Conservation (phyloP, 2,888 invertebrate species). For the Meloe dianella region DNA sequence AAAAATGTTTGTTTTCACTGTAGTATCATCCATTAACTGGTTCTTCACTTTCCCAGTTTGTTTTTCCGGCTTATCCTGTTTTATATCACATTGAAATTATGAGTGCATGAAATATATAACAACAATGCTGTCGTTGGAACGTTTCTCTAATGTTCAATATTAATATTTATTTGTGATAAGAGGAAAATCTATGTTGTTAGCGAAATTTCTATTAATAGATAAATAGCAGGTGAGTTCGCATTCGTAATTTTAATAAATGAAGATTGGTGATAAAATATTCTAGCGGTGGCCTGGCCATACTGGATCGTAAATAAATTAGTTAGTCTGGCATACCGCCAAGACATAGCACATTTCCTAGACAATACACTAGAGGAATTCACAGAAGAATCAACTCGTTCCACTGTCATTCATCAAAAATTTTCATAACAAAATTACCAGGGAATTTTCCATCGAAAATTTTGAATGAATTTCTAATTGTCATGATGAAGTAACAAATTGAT, state of each 20-base stretch:
- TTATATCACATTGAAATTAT: background rate
- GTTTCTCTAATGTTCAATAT: too few species aligned
- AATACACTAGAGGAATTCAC: slow-evolving; percentile 39
- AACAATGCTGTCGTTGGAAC: background rate
- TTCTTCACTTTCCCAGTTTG: slow-evolving; percentile 8
- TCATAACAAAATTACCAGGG: background rate
- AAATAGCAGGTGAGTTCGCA: slow-evolving; percentile 21
- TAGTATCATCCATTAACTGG: slow-evolving; percentile 11
- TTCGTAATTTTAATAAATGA: slow-evolving; percentile 46
- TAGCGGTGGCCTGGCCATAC: slow-evolving; percentile 38
- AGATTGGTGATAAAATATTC: slow-evolving; percentile 44
- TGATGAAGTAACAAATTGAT: background rate
- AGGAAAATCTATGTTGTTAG: slow-evolving; percentile 5
- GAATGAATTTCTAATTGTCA: background rate
- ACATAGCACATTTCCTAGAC: slow-evolving; percentile 47
- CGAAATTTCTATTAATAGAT: slow-evolving; percentile 23
- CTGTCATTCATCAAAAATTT: slow-evolving; percentile 1
- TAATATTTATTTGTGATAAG: too few species aligned
- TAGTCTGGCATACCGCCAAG: slow-evolving; percentile 47
- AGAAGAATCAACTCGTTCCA: slow-evolving; percentile 19
- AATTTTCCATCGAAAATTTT: background rate
- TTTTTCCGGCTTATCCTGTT: background rate
- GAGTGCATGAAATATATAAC: slow-evolving; percentile 2
- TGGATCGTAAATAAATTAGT: slow-evolving; percentile 49
- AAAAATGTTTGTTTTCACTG: slow-evolving; percentile 7